A percentile compares a stretch with the other conserved stretches of the same genome.
phyloP scores from a whole-genome alignment of 2,888 invertebrate species.

The Rhimphoctona megacephalus region DNA sequence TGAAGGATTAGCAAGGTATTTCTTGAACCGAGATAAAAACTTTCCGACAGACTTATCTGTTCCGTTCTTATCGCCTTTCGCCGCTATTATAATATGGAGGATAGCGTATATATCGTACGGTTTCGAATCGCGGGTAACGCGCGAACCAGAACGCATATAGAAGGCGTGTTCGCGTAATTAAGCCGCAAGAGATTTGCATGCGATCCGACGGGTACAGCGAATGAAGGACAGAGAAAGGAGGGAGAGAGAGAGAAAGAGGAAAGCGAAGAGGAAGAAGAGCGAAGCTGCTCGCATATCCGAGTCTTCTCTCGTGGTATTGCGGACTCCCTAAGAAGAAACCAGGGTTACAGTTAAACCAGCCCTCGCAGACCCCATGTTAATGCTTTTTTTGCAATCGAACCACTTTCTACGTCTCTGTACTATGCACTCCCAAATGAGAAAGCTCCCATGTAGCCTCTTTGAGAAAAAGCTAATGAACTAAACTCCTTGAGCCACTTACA shows the following conservation, averaged over 20 bases:
- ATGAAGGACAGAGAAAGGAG: constrained; percentile 5
- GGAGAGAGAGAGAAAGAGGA: constrained; percentile 1
- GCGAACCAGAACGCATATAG: constrained; percentile 80
- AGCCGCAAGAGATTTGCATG: constrained; percentile 84
- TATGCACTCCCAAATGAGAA: constrained; percentile 37
- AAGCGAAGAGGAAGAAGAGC: constrained; percentile 3
- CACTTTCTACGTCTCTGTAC: constrained; percentile 55
- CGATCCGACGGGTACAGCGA: constrained; percentile 80
- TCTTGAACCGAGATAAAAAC: constrained; percentile 38
- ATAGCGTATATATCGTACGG: constrained; percentile 60
- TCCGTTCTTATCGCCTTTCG: constrained; percentile 45
- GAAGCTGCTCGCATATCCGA: constrained; percentile 57
- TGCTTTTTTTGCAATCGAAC: constrained; percentile 76
- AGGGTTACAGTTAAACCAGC: constrained; percentile 71
- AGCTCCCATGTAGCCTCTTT: not conserved
- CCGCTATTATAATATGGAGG: constrained; percentile 50
- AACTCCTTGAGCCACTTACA: constrained; percentile 2
- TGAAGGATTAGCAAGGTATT: constrained; percentile 34
- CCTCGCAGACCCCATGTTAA: constrained; percentile 78
- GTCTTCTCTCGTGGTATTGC: constrained; percentile 48
- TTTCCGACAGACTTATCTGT: constrained; percentile 53
- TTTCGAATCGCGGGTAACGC: constrained; percentile 80
- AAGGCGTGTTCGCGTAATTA: constrained; percentile 83
- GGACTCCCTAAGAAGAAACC: constrained; percentile 76
- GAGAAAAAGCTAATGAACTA: constrained; percentile 52